Evolutionary conservation across 2,797 vertebrate genomes (phyloP), one percentile per base, ranked within the genome.

Genomic region (Capromys pilorides): DNA sequence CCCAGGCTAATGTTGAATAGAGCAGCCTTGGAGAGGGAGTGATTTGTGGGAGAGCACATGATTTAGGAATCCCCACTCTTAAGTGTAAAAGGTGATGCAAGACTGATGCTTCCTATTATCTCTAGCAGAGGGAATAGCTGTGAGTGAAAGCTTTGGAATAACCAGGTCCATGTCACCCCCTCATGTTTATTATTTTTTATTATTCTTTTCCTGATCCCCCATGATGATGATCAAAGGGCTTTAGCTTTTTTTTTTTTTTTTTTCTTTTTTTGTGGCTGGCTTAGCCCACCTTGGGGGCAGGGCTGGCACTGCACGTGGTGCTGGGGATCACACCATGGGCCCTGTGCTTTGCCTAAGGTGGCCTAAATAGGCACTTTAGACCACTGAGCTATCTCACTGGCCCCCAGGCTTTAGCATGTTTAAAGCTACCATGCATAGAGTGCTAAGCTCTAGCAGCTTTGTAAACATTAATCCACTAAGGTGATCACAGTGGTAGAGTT

Each of bases 401-500:
- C 54, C 54, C 54, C 16, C 54, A 16, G 77, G 64, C 54, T 86
- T 93, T 86, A 80, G 69, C 84, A 81, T 92, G 33, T 90, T 86
- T 77, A 90, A 88, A 94, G 57, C 75, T 69, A 81, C 90, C 54
- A 18, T 93, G 96, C 93, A 89, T 18, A 59, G 88, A 93, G 77
- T 45, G n/a, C 39, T 88, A 21, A 67, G 51, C 84, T 84, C 45
- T 57, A 90, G 67, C 45, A 66, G 80, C 71, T 96, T 95, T 88
- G 64, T 81, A 84, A 92, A 95, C 86, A 84, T 78, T 80, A 95
- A 89, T 83, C 59, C n/a, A 78, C 77, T 39, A 86, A 86, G 86
- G 66, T 41, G 62, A 78, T 67, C 73, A 51, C 51, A 59, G 22
- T 41, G 77, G 67, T 62, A 36, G 0, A 4, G 59, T 92, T 93